phyloP scores from a whole-genome alignment of 2,113 vertebrate species.

The Tupaia tana region DNA sequence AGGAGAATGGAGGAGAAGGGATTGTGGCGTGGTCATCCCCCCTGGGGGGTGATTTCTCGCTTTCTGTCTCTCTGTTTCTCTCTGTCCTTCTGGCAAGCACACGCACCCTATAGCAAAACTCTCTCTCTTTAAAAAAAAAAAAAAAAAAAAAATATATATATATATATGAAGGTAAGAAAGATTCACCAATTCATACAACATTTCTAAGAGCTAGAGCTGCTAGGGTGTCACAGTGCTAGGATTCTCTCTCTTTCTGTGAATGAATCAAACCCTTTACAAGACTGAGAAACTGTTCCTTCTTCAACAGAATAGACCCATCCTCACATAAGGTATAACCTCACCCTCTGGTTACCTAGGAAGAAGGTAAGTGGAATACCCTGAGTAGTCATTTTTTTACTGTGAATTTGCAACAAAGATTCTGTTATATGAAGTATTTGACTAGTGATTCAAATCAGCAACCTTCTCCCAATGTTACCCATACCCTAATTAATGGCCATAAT shows the following conservation, averaged over 20 bases:
- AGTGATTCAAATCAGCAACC: conserved; percentile 42
- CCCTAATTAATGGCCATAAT: conserved; percentile 66
- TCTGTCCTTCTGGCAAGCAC: no score
- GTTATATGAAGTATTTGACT: background rate
- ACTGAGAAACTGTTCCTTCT: background rate
- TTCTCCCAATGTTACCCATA: conserved; percentile 8
- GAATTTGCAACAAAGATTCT: background rate
- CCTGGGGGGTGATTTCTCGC: no score
- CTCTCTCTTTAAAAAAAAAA: no score
- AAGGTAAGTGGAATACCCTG: background rate
- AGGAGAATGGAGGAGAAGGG: no score
- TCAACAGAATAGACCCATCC: background rate
- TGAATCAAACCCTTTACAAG: background rate
- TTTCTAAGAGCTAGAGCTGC: background rate
- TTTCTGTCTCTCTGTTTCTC: no score
- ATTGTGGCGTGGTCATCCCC: no score
- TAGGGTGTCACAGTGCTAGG: background rate
- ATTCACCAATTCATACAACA: background rate
- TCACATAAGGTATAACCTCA: background rate
- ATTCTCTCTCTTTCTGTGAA: accelerated
- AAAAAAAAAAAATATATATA: no score
- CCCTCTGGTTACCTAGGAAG: background rate
- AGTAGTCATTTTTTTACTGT: background rate
- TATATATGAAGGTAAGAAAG: background rate
- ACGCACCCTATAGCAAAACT: no score